Evolutionary conservation across 2,888 invertebrate species (phyloP), one percentile per base, ranked within the genome.

Genomic region (Pimpla rufipes): DNA sequence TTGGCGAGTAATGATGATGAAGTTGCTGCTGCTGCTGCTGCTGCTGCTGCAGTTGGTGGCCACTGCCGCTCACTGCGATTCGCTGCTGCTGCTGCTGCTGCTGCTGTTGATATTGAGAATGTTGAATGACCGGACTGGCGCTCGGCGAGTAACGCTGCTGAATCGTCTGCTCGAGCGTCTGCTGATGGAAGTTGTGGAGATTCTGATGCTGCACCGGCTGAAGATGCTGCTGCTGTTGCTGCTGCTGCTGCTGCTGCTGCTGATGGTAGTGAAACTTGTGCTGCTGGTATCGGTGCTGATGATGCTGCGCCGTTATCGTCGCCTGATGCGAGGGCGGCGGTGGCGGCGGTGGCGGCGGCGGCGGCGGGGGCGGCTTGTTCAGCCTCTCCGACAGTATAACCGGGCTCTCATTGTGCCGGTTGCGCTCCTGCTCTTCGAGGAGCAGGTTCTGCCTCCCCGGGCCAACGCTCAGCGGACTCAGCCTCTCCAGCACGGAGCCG

Each of bases 401-500:
- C 78, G 93, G 93, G 71, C 93, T 93, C 87, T 93, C 93, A 91
- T 93, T 93, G 89, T 93, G 91, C 87, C 93, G 90, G 84, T 88
- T 91, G 64, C 93, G 92, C 73, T 92, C 93, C 91, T 94, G 91
- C 88, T 93, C 92, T 89, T 91, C 90, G 88, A 90, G 91, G 88
- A 91, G 90, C 91, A 92, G 92, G 91, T 88, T 89, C 84, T 89
- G 90, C 91, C 92, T 90, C 89, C 92, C 91, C 88, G 90, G 90
- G 88, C 90, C 90, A 89, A 90, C 90, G 68, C 92, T 91, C 91
- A 92, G 86, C 87, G 93, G 91, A 92, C 93, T 91, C 93, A 94
- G 91, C 91, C 93, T 93, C 91, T 93, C 93, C 93, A 93, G 93
- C 91, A 92, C 93, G 93, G 91, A 89, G 92, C 92, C 89, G 89